Percentiles rank a stretch among this genome's conserved stretches.
phyloP scores from a whole-genome alignment of 1,140 invertebrate genomes.

The Vanessa tameamea region DNA sequence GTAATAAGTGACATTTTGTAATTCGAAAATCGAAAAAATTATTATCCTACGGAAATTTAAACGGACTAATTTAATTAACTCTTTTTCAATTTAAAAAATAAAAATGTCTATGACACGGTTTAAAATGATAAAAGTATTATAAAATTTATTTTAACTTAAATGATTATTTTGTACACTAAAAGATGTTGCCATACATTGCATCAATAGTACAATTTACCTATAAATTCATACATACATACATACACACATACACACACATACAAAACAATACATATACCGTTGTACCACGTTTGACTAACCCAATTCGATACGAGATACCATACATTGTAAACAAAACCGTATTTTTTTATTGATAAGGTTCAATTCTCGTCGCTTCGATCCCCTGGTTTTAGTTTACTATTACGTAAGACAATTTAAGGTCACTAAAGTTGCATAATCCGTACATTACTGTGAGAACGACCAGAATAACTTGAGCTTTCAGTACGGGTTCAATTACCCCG shows the following conservation, averaged over 20 bases:
- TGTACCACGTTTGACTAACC: conserved; percentile 48
- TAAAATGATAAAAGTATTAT: neutral
- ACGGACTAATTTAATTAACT: too few species aligned
- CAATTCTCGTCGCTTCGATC: conserved; percentile 29
- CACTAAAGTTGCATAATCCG: conserved; percentile 47
- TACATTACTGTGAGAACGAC: conserved; percentile 42
- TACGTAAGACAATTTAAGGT: conserved; percentile 51
- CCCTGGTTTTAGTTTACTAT: conserved; percentile 45
- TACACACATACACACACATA: conserved; percentile 36
- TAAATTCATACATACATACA: conserved; percentile 34
- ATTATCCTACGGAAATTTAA: too few species aligned
- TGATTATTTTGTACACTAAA: conserved; percentile 36
- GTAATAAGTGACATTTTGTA: neutral
- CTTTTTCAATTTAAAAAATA: too few species aligned
- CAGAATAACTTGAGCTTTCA: conserved; percentile 36
- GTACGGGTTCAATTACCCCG: conserved; percentile 36
- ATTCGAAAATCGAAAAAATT: too few species aligned
- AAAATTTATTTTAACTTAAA: neutral
- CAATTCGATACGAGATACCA: conserved; percentile 37
- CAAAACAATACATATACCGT: conserved; percentile 33
- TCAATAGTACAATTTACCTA: conserved; percentile 33
- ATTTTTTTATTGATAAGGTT: conserved; percentile 16
- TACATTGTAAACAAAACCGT: conserved; percentile 16
- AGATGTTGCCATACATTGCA: conserved; percentile 35
- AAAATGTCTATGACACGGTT: neutral